A percentile compares a stretch with the other conserved stretches of the same genome.
These are phyloP conservation scores for Heteronetta atricapilla DNA, from an alignment of 2,113 vertebrate genomes.

Conservation along the genomic window DNA sequence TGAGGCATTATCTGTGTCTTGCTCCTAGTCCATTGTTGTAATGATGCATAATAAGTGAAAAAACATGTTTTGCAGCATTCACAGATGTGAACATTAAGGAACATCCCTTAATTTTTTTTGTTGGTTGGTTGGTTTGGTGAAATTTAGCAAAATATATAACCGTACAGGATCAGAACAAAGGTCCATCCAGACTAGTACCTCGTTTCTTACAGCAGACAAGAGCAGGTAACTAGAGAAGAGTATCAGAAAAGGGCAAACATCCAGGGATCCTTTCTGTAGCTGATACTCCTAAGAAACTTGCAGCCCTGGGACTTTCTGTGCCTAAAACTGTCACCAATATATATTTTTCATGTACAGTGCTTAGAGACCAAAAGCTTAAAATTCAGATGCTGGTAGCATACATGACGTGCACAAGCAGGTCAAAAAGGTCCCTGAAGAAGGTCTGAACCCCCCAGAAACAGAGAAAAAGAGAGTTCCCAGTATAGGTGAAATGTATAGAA, in stretches of 20 bases:
- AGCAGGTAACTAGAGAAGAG: not conserved
- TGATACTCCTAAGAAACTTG: not conserved
- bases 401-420: not conserved
- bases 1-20: not conserved
- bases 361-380: not conserved
- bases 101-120: not conserved
- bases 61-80: not conserved
- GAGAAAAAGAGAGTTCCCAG: not conserved
- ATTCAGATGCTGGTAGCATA: not conserved
- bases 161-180: not conserved
- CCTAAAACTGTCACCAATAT: not conserved
- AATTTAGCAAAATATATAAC: not conserved
- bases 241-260: not conserved
- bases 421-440: not conserved
- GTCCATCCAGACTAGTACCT: not conserved
- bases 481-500: not conserved
- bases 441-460: not conserved
- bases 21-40: not conserved
- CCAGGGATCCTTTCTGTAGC: not conserved
- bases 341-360: not conserved
- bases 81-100: not conserved
- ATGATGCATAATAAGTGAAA: not conserved
- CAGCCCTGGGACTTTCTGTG: not conserved
- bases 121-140: not conserved
- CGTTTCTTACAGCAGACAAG: not conserved